Conservation (phyloP, 2,797 vertebrate species). For the Aplochiton taeniatus region DNA sequence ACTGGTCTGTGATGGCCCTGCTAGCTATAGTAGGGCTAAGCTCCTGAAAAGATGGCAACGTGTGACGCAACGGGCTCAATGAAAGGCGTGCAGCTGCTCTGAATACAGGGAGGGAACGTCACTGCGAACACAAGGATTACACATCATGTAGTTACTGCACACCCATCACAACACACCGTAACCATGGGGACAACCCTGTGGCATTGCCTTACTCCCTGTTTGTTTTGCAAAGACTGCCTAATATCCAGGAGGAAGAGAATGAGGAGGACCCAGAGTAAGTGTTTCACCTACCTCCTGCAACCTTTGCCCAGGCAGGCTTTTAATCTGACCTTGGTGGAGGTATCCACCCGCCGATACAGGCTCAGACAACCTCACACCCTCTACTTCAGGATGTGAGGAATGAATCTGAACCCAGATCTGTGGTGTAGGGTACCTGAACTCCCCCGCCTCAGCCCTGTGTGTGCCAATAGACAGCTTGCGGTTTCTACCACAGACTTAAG, state of each 20-base stretch:
- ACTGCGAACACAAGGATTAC: neutral
- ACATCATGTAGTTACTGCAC: neutral
- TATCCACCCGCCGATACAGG: neutral
- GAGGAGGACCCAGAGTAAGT: constrained; percentile 82
- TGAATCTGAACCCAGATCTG: neutral
- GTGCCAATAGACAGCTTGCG: too few relatives aligned
- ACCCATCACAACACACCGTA: constrained; percentile 1
- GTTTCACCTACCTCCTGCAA: neutral
- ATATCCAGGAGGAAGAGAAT: constrained; percentile 80
- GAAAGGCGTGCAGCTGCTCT: constrained; percentile 10
- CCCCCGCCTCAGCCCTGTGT: too few relatives aligned
- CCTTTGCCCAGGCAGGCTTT: neutral
- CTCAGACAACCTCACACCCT: neutral
- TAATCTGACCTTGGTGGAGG: neutral
- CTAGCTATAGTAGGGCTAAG: neutral
- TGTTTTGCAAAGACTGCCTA: constrained; percentile 71
- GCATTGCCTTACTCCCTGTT: constrained; percentile 39
- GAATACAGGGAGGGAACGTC: neutral
- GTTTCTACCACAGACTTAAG: too few relatives aligned
- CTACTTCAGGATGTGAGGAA: neutral
- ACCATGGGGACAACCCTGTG: neutral
- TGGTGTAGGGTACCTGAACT: neutral
- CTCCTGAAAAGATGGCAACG: neutral
- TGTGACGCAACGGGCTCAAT: constrained; percentile 26
- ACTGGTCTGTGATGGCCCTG: neutral